Evolutionary conservation across 2,113 vertebrate species (phyloP).

Genomic region (Zootoca vivipara): DNA sequence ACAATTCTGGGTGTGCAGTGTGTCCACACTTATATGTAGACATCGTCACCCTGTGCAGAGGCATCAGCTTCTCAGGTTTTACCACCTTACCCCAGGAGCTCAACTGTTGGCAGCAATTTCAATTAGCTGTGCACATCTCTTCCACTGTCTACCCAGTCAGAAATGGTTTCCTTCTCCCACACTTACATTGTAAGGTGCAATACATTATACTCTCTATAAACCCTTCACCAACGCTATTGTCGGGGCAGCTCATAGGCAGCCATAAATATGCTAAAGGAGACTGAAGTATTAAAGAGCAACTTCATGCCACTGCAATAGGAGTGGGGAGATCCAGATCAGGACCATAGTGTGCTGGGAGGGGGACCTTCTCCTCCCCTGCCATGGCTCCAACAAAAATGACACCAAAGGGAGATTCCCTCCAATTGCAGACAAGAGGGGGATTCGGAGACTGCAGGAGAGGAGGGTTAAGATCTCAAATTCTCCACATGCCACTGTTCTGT

Average conservation of each 20-base stretch:
- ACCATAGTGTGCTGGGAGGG: background rate
- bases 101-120: background rate
- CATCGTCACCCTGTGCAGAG: no score
- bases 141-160: background rate
- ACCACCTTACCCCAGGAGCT: no score
- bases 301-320: no score
- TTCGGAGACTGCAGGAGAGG: background rate
- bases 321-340: background rate
- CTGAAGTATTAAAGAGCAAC: background rate
- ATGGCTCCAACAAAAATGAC: no score
- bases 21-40: background rate
- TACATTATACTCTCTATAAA: background rate
- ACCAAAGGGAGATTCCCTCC: no score
- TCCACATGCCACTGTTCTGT: no score
- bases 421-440: no score
- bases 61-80: no score
- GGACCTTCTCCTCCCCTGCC: no score
- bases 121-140: background rate
- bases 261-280: background rate
- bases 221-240: background rate
- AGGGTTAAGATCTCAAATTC: background rate
- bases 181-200: background rate
- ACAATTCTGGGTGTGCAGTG: background rate
- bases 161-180: background rate
- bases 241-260: background rate